A percentile compares a stretch with the other conserved stretches of the same genome.
Conservation (phyloP, 2,797 vertebrate species). For the Falco rusticolus region DNA sequence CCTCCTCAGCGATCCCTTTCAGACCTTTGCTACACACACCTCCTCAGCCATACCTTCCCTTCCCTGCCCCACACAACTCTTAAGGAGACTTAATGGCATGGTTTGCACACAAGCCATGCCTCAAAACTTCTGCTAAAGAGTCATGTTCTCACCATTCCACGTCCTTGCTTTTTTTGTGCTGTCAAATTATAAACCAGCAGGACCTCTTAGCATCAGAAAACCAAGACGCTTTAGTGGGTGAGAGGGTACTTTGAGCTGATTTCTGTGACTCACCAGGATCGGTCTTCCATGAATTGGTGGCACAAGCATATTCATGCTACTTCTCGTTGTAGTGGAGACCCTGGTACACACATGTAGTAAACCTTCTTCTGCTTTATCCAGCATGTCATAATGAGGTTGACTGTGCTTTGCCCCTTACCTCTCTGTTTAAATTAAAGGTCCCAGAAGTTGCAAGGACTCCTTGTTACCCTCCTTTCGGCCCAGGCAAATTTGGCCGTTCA, state of each 20-base stretch:
- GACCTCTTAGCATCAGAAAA: background rate
- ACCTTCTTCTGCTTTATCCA: background rate
- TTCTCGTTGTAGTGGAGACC: background rate
- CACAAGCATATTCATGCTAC: background rate
- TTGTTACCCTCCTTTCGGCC: too few species aligned
- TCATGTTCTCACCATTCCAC: background rate
- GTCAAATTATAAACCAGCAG: background rate
- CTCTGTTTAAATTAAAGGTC: too few species aligned
- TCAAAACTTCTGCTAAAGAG: background rate
- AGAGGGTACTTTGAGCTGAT: background rate
- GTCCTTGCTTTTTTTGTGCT: background rate
- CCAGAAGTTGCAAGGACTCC: too few species aligned
- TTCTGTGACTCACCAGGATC: background rate
- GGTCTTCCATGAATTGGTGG: background rate
- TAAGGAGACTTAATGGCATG: background rate
- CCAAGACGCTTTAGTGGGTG: background rate
- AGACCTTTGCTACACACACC: background rate
- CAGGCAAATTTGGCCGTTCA: too few species aligned
- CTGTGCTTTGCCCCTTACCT: background rate
- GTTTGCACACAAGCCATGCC: background rate
- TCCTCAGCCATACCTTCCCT: background rate
- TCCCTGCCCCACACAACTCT: background rate
- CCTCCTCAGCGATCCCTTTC: background rate
- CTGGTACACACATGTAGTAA: background rate
- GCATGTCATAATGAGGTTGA: background rate